These are phyloP conservation scores for Perdita meconis DNA, from an alignment of 2,888 invertebrate species.

Conservation along the genomic window DNA sequence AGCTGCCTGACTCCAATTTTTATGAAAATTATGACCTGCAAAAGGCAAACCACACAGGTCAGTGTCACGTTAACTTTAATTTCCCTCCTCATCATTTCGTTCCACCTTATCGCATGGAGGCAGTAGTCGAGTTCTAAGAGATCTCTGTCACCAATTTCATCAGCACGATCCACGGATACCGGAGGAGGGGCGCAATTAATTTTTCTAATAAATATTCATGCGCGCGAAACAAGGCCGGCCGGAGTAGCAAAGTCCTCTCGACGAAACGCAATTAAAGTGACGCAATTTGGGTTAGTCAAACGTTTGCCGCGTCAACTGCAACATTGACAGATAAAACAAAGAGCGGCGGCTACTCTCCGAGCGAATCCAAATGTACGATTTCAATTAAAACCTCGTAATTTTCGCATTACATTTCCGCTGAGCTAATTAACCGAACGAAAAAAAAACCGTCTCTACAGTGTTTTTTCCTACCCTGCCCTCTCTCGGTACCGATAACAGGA, in stretches of 20 bases:
- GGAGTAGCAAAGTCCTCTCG: constrained; percentile 6
- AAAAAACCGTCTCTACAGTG: too few relatives aligned
- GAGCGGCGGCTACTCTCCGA: background rate
- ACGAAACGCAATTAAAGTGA: constrained; percentile 7
- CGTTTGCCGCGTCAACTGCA: constrained; percentile 13
- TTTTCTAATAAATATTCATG: constrained; percentile 54
- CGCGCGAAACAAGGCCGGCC: background rate
- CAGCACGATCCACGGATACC: constrained; percentile 2
- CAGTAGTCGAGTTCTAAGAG: too few relatives aligned
- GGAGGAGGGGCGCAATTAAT: constrained; percentile 34
- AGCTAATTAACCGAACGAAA: constrained; percentile 15
- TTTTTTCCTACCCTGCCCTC: background rate
- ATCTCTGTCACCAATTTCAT: constrained; percentile 27
- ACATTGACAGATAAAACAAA: constrained; percentile 16
- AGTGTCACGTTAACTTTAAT: too few relatives aligned
- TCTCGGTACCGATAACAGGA: background rate
- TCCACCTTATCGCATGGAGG: too few relatives aligned
- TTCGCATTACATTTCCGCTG: constrained; percentile 6
- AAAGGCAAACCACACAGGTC: too few relatives aligned
- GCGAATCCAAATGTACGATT: constrained; percentile 2
- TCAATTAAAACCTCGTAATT: constrained; percentile 26
- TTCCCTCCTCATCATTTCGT: too few relatives aligned
- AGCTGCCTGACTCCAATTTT: too few relatives aligned
- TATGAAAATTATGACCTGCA: too few relatives aligned
- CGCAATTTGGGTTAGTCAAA: constrained; percentile 29